phyloP scores from a whole-genome alignment of 2,888 invertebrate genomes.

The Cephus spinipes region DNA sequence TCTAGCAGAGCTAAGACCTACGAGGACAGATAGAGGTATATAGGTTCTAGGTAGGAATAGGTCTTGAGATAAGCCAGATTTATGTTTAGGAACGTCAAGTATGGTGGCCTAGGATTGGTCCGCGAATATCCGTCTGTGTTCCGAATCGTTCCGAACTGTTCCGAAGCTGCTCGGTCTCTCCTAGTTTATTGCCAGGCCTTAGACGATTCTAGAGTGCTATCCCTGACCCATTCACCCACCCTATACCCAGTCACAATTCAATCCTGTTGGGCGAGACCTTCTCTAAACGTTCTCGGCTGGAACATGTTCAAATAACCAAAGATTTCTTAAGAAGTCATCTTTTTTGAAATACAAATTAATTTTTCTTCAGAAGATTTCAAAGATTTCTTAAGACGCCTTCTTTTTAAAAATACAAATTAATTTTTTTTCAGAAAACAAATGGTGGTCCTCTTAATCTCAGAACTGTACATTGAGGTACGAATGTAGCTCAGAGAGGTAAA shows the following conservation, averaged over 20 bases:
- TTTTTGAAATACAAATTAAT: too few relatives aligned
- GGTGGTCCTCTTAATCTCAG: too few relatives aligned
- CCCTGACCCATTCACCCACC: background rate
- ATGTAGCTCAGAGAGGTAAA: too few relatives aligned
- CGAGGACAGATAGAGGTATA: background rate
- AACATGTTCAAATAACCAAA: background rate
- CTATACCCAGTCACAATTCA: background rate
- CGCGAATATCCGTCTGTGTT: slow-evolving; percentile 14
- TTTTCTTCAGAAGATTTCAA: too few relatives aligned
- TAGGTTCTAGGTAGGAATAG: slow-evolving; percentile 18
- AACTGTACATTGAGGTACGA: too few relatives aligned
- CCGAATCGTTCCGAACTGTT: slow-evolving; percentile 1
- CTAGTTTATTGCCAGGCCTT: slow-evolving; percentile 22
- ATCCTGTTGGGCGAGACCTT: background rate
- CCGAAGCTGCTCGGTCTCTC: slow-evolving; percentile 4
- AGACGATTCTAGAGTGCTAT: slow-evolving; percentile 7
- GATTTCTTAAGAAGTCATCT: too few relatives aligned
- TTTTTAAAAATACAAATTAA: too few relatives aligned
- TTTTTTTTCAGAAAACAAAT: too few relatives aligned
- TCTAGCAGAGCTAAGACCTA: slow-evolving; percentile 7
- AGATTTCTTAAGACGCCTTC: too few relatives aligned
- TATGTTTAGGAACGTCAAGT: slow-evolving; percentile 27
- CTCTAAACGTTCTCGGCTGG: background rate
- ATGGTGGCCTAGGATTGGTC: slow-evolving; percentile 24
- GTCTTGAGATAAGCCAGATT: slow-evolving; percentile 39